phyloP scores from a whole-genome alignment of 2,113 vertebrate genomes.

The Pangasianodon gigas region DNA sequence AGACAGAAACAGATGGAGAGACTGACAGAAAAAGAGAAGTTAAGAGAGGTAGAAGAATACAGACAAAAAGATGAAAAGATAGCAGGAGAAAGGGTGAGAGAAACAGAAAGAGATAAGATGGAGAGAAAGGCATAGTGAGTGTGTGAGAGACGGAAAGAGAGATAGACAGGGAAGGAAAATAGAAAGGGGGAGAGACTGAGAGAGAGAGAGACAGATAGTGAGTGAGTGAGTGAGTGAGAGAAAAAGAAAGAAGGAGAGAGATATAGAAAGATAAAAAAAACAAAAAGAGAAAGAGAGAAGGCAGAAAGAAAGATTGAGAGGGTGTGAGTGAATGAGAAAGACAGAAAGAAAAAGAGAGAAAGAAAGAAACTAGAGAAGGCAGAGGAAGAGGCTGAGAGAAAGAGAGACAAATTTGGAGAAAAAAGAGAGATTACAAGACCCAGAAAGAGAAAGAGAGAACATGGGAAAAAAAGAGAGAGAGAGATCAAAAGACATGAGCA shows the following conservation, averaged over 20 bases:
- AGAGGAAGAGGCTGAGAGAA: not conserved
- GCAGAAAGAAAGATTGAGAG: not conserved
- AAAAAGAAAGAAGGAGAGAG: not conserved
- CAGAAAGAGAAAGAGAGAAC: not conserved
- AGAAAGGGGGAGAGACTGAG: not conserved
- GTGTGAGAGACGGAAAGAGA: not conserved
- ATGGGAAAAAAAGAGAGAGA: not conserved
- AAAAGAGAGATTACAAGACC: not conserved
- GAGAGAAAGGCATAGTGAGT: not conserved
- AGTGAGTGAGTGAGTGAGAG: not conserved
- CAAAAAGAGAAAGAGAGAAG: not conserved
- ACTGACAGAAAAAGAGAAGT: no score
- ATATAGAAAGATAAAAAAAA: not conserved
- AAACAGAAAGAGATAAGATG: not conserved
- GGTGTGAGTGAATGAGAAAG: not conserved
- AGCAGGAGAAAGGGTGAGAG: not conserved
- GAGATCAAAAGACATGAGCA: not conserved
- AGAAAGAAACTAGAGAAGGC: not conserved
- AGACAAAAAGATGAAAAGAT: not conserved
- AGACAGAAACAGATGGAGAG: not conserved
- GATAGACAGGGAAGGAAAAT: not conserved
- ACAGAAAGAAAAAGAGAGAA: not conserved
- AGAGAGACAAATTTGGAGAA: no score
- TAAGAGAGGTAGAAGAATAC: not conserved
- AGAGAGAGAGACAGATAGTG: not conserved